Conservation (phyloP, 2,888 invertebrate genomes). For the Agriopis leucophaearia region DNA sequence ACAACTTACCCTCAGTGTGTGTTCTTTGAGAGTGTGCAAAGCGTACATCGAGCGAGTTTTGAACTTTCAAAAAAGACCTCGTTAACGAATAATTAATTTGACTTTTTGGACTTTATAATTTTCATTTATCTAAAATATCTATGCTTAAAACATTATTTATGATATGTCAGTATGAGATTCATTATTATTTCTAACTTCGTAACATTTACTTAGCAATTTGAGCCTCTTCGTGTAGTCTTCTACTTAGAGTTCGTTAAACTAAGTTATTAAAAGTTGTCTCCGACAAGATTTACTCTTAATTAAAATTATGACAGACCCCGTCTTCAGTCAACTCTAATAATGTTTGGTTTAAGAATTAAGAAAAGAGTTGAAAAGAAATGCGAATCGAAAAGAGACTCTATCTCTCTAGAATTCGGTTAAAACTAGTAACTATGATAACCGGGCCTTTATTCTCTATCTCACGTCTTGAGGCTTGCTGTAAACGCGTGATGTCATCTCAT, state of each 20-base stretch:
- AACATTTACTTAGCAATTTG: slow-evolving; percentile 36
- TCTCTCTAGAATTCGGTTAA: too few relatives aligned
- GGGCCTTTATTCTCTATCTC: too few relatives aligned
- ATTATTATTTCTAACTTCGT: slow-evolving; percentile 7
- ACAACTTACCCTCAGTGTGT: too few relatives aligned
- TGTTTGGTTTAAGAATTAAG: slow-evolving; percentile 31
- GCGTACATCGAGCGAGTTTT: too few relatives aligned
- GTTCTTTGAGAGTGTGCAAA: too few relatives aligned
- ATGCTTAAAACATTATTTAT: neutral
- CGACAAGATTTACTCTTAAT: slow-evolving; percentile 56
- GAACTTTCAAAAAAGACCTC: neutral
- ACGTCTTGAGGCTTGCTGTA: too few relatives aligned
- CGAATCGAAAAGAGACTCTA: neutral
- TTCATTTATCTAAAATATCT: neutral
- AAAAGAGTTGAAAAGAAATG: neutral
- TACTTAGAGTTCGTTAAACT: slow-evolving; percentile 49
- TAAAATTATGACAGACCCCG: slow-evolving; percentile 55
- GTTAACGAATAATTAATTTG: neutral
- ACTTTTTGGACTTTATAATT: neutral
- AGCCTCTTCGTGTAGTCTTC: slow-evolving; percentile 33
- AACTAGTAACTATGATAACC: too few relatives aligned
- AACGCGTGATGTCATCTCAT: too few relatives aligned
- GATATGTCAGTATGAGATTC: slow-evolving; percentile 5
- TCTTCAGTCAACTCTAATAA: slow-evolving; percentile 45
- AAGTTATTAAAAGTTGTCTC: slow-evolving; percentile 58